These are phyloP conservation scores for Calephelis nemesis DNA, from an alignment of 1,140 invertebrate genomes.

Conservation along the genomic window DNA sequence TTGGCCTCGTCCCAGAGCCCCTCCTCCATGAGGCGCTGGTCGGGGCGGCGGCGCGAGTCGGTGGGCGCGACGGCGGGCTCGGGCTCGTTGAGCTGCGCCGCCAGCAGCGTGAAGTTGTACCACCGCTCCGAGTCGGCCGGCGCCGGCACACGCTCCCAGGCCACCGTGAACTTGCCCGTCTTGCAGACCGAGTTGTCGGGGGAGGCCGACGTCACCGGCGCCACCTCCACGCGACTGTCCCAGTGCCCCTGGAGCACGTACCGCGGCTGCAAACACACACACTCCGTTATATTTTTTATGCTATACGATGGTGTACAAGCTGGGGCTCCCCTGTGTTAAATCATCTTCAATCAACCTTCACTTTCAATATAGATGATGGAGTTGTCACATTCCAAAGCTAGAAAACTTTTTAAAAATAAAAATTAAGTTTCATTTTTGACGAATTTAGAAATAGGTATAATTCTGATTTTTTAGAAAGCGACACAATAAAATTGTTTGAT, in stretches of 20 bases:
- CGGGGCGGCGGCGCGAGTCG: slow-evolving; percentile 95
- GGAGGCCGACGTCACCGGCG: slow-evolving; percentile 90
- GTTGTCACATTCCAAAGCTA: no score
- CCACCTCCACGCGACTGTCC: slow-evolving; percentile 97
- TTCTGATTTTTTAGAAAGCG: no score
- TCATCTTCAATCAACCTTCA: no score
- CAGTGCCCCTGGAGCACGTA: slow-evolving; percentile 95
- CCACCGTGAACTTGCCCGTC: slow-evolving; percentile 89
- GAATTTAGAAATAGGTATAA: no score
- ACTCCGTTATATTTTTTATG: neutral
- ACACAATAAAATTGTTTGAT: no score
- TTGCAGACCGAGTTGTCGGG: slow-evolving; percentile 93
- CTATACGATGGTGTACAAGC: neutral
- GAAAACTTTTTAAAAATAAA: no score
- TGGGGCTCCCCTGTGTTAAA: no score
- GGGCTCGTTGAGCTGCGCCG: slow-evolving; percentile 96
- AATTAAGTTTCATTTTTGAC: no score
- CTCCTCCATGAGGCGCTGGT: slow-evolving; percentile 98
- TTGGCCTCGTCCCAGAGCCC: slow-evolving; percentile 98
- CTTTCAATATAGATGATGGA: no score
- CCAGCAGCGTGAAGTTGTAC: slow-evolving; percentile 97
- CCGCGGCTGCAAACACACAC: slow-evolving; percentile 65
- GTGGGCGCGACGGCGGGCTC: slow-evolving; percentile 97
- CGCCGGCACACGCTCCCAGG: slow-evolving; percentile 92
- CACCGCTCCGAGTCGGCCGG: slow-evolving; percentile 86